Conservation (phyloP, 2,888 invertebrate species). For the Yponomeuta cagnagella region DNA sequence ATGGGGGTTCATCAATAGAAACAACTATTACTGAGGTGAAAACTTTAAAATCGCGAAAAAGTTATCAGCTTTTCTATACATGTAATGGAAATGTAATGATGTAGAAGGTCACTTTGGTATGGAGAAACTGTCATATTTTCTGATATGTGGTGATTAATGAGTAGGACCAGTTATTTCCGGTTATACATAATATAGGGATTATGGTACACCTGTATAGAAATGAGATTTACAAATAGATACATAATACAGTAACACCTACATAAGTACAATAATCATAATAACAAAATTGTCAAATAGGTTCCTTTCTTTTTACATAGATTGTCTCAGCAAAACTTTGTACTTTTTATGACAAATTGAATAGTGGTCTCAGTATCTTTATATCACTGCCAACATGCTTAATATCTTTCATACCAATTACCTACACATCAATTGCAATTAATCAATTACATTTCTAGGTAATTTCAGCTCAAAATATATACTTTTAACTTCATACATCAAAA, state of each 20-base stretch:
- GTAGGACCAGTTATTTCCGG: no score
- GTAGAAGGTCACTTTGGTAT: no score
- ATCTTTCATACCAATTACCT: neutral
- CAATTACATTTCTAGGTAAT: constrained; percentile 8
- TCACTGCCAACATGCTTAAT: neutral
- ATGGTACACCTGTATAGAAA: no score
- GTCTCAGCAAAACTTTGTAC: neutral
- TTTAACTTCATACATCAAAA: neutral
- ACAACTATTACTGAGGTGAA: no score
- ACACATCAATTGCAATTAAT: neutral
- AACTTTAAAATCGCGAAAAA: no score
- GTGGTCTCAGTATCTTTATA: neutral
- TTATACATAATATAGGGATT: no score
- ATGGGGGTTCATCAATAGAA: no score
- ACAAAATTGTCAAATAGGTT: neutral
- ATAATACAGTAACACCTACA: neutral
- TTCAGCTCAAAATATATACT: constrained; percentile 1
- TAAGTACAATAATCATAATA: neutral
- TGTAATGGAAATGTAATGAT: no score
- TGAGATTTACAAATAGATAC: no score
- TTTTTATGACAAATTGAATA: neutral
- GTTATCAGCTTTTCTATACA: no score
- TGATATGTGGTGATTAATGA: no score
- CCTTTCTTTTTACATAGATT: neutral
- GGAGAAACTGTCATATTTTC: no score